Evolutionary conservation across 2,797 vertebrate genomes (phyloP), one percentile per base, ranked within the genome.

Genomic region (Pangasius krempfi): DNA sequence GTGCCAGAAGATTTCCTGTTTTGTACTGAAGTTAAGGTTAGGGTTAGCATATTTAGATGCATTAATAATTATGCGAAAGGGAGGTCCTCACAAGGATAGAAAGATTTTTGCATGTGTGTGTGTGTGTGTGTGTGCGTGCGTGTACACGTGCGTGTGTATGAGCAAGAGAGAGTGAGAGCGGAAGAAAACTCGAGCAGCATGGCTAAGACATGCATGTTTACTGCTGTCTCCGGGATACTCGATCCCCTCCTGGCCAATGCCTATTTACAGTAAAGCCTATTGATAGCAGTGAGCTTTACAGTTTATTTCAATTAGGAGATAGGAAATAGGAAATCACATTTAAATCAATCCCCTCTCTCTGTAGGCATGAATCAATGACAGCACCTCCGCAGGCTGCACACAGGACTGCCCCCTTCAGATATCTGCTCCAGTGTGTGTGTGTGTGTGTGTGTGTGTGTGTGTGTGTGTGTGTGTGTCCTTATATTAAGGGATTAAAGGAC

Each of bases 331-430:
- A 90, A 92, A 92, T 92, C 92, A 92, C 89, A 89, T 92, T 91
- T 90, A 92, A 92, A 92, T 92, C 93, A 93, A 91, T 94, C 90
- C 88, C 88, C 87, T 82, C 89, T 91, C 91, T 94, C 90, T 90
- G 44, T 83, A 93, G 93, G 93, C 88, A 91, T 89, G 91, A 92
- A 93, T 93, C 93, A 93, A 91, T 94, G 90, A 88, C 84, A 88
- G 87, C 88, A 90, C 90, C 90, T 93, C 88, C 90, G 40, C 86
- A 93, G 92, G 92, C 88, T 84, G 73, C 86, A 85, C 81, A 84
- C 37, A 90, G 89, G 60, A 84, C 84, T 82, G 56, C 88, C 88
- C 58, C 85, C 62, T 89, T 89, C 87, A 88, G 88, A 92, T 89
- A 92, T 89, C 87, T 58, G 88, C 89, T 87, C 86, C 81, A n/a